Percentiles rank a stretch among this genome's conserved stretches.
These are phyloP conservation scores for Poeciliopsis turneri DNA, from an alignment of 2,797 vertebrate genomes.

Conservation along the genomic window DNA sequence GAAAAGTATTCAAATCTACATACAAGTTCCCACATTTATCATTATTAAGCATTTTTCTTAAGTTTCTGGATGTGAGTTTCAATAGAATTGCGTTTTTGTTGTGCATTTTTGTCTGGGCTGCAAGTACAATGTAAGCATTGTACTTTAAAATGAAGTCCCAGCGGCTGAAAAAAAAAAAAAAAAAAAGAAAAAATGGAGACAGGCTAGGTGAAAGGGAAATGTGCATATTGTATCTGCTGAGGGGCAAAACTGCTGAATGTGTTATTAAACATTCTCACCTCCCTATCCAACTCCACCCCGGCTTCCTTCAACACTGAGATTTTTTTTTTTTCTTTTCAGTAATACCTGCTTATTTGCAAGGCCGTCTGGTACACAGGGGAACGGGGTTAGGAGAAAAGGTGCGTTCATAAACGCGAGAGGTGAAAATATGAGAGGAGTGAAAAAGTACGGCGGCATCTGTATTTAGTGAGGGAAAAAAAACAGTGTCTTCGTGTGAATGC, in stretches of 20 bases:
- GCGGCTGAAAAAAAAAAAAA: neutral
- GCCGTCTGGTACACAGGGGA: slow-evolving; percentile 68
- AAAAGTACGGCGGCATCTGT: slow-evolving; percentile 57
- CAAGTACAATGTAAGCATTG: slow-evolving; percentile 27
- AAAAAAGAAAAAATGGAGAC: slow-evolving; percentile 33
- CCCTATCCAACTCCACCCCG: slow-evolving; percentile 59
- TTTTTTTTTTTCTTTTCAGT: slow-evolving; percentile 69
- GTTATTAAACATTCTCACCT: slow-evolving; percentile 77
- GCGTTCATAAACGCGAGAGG: slow-evolving; percentile 47
- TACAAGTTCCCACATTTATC: slow-evolving; percentile 15
- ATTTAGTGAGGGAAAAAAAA: slow-evolving; percentile 54
- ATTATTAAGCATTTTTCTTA: slow-evolving; percentile 27
- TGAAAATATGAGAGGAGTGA: slow-evolving; percentile 17
- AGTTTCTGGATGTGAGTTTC: slow-evolving; percentile 17
- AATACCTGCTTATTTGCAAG: slow-evolving; percentile 79
- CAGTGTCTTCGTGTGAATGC: slow-evolving; percentile 20
- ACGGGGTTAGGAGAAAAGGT: slow-evolving; percentile 65
- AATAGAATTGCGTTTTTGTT: slow-evolving; percentile 36
- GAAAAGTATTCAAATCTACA: neutral
- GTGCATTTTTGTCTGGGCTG: slow-evolving; percentile 24
- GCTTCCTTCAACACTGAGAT: slow-evolving; percentile 60
- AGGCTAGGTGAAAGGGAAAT: slow-evolving; percentile 60
- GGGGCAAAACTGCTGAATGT: slow-evolving; percentile 69
- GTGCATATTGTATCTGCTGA: slow-evolving; percentile 77
- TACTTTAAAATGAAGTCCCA: slow-evolving; percentile 52